Evolutionary conservation across 2,797 vertebrate genomes (phyloP).

Genomic region (Iguana delicatissima): DNA sequence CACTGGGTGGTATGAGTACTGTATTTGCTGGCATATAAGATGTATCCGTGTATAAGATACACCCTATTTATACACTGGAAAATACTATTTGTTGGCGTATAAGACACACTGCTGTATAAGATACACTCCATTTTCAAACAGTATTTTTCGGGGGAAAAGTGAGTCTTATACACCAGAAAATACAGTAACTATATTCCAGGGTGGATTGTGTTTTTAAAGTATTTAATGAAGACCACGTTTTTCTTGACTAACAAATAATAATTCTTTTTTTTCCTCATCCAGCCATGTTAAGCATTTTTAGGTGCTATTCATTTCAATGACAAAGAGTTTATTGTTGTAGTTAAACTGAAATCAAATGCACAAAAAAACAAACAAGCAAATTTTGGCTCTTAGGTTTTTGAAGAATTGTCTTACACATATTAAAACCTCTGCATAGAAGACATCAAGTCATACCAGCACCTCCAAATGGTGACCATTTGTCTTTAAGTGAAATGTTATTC

Average conservation of each 20-base stretch:
- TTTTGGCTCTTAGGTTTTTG: neutral
- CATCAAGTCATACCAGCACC: neutral
- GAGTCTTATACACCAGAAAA: no score
- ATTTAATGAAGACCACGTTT: neutral
- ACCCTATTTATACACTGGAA: no score
- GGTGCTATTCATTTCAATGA: neutral
- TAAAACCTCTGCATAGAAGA: neutral
- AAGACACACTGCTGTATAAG: no score
- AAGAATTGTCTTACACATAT: neutral
- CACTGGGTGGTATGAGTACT: neutral
- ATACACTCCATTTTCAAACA: no score
- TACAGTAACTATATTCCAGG: neutral
- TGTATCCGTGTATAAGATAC: no score
- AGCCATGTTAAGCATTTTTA: neutral
- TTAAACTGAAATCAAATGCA: neutral
- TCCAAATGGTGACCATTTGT: neutral
- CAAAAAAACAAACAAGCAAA: neutral
- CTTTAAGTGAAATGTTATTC: neutral
- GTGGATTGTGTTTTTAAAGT: neutral
- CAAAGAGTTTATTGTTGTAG: neutral
- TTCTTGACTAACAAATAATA: neutral
- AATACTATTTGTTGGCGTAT: no score
- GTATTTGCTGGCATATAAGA: no score
- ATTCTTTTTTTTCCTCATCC: neutral
- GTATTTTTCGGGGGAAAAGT: no score